Conservation (phyloP, 1,140 invertebrate species). For the Drosophila trapezifrons region DNA sequence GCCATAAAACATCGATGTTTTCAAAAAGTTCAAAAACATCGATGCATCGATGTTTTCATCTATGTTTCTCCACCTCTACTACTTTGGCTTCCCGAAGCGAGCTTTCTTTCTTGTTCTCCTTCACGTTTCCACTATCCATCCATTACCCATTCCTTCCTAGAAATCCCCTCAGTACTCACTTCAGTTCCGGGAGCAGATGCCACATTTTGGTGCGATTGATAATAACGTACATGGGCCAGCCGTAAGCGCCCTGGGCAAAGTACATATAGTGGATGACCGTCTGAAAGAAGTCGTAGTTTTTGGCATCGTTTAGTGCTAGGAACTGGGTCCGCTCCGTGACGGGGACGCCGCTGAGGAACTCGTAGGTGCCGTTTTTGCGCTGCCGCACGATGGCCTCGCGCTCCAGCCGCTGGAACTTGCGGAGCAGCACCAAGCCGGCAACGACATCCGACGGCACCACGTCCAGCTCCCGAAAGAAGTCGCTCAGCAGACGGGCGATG, state of each 20-base stretch:
- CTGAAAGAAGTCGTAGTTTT: constrained; percentile 90
- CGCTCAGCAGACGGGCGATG: constrained; percentile 93
- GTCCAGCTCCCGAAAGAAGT: constrained; percentile 95
- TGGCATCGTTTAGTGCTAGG: constrained; percentile 91
- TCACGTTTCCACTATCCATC: no score
- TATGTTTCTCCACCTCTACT: no score
- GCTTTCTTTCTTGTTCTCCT: no score
- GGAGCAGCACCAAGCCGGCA: constrained; percentile 92
- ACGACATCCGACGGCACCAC: constrained; percentile 96
- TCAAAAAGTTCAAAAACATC: no score
- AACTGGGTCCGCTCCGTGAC: constrained; percentile 93
- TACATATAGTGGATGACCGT: constrained; percentile 94
- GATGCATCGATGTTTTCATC: no score
- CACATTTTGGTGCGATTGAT: constrained; percentile 90
- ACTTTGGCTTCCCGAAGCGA: no score
- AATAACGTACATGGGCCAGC: constrained; percentile 95
- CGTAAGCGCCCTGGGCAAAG: constrained; percentile 94
- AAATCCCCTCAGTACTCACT: constrained; percentile 83
- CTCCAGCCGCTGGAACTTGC: constrained; percentile 93
- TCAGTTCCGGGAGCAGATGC: constrained; percentile 89
- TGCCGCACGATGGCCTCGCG: constrained; percentile 91
- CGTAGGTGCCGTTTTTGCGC: constrained; percentile 93
- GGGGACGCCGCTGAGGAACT: constrained; percentile 94
- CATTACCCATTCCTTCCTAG: no score
- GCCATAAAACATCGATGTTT: no score